A percentile compares a stretch with the other conserved stretches of the same genome.
Conservation (phyloP, 2,888 invertebrate genomes). For the Encarsia formosa region DNA sequence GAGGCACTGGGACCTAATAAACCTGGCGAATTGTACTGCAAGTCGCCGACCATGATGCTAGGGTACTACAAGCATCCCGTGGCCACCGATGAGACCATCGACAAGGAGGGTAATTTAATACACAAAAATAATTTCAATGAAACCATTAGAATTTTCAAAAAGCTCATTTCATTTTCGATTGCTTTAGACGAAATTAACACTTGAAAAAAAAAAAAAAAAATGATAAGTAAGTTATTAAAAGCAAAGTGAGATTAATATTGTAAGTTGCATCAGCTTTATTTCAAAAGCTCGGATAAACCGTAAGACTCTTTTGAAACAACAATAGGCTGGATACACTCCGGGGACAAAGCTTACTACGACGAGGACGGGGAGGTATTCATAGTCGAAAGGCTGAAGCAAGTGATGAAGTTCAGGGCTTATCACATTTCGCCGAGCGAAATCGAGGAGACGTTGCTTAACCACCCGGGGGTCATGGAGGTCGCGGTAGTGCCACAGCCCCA, state of each 20-base stretch:
- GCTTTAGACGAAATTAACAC: too few relatives aligned
- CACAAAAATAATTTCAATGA: too few relatives aligned
- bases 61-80: conserved; percentile 56
- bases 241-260: too few relatives aligned
- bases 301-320: too few relatives aligned
- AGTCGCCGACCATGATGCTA: conserved; percentile 46
- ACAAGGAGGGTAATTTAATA: conserved; percentile 49
- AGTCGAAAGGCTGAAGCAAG: conserved; percentile 41
- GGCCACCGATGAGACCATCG: conserved; percentile 54
- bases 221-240: too few relatives aligned
- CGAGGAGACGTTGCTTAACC: conserved; percentile 36
- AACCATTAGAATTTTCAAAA: too few relatives aligned
- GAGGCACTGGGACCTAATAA: conserved; percentile 35
- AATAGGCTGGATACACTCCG: conserved; percentile 42
- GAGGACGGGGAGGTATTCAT: conserved; percentile 41
- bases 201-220: too few relatives aligned
- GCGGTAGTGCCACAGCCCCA: conserved; percentile 41
- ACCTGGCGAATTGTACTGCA: conserved; percentile 31
- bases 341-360: conserved; percentile 43
- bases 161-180: too few relatives aligned
- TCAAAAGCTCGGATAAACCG: too few relatives aligned
- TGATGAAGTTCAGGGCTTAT: conserved; percentile 41
- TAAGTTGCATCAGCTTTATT: too few relatives aligned
- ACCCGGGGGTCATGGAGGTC: conserved; percentile 40
- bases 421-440: conserved; percentile 43